Evolutionary conservation across 2,797 vertebrate species (phyloP), one percentile per base, ranked within the genome.

Genomic region (Macrochelys suwanniensis): DNA sequence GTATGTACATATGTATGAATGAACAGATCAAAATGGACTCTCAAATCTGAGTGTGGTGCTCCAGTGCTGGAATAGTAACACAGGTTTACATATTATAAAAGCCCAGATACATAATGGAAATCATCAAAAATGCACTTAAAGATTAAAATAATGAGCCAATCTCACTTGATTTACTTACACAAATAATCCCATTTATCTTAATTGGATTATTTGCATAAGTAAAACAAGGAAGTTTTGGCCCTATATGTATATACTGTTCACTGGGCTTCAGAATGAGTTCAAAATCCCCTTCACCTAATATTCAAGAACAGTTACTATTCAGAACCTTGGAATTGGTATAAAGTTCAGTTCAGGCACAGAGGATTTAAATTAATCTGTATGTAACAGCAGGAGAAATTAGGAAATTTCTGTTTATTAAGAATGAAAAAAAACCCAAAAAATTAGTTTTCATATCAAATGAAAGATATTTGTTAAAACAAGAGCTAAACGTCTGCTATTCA

Each of bases 391-490:
- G 11, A 93, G 31, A 88, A 78, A 76, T 57, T 37, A 53, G 59
- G 19, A 91, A 84, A 1, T 42, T 88, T 91, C 31, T 0, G 0
- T n/a, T 93, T 82, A 13, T 74, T 3, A 11, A 25, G 56, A 51
- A 84, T 42, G 53, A 82, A 79, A 84, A 33, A 87, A 94, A 89
- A 42, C 37, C 37, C 37, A 93, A 80, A 94, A 95, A 76, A 51
- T 61, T 56, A 83, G 21, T 84, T 61, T 90, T 71, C 31, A 57
- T 82, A 86, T 53, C 65, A 49, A 80, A 91, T 86, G 59, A 89
- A 93, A 96, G 78, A 84, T 78, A 81, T 89, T 95, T 89, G 61
- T 96, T 97, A 94, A 88, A 95, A 93, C 91, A 87, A 91, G 74
- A 88, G 81, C 92, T 16, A 53, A 88, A 91, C 82, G 51, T 79